phyloP scores from a whole-genome alignment of 2,113 vertebrate genomes.

The Antigone vipio region DNA sequence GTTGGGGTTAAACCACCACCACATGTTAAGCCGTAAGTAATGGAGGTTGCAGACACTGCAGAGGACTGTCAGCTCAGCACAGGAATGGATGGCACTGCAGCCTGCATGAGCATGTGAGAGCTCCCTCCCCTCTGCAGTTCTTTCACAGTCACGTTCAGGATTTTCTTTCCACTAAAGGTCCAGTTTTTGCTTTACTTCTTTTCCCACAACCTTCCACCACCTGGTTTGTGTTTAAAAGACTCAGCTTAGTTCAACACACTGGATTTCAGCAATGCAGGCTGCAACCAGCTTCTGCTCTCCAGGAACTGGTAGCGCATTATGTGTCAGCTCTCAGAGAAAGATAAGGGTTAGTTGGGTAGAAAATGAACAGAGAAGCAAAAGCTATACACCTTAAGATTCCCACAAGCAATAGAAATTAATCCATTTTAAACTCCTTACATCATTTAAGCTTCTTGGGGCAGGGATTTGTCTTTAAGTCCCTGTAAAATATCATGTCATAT shows the following conservation, averaged over 20 bases:
- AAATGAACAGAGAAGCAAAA: not conserved
- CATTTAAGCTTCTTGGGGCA: not conserved
- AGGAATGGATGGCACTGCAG: not conserved
- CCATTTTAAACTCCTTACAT: not conserved
- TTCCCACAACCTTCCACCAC: not conserved
- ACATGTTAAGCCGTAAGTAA: not conserved
- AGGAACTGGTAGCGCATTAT: not conserved
- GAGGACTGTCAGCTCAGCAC: not conserved
- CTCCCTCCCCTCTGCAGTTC: not conserved
- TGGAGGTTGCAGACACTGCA: accelerated
- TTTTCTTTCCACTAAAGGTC: not conserved
- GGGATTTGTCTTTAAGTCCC: not conserved
- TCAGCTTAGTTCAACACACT: not conserved
- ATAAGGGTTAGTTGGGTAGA: not conserved
- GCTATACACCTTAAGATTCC: not conserved
- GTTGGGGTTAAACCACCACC: too few relatives aligned
- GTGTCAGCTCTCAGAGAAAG: not conserved
- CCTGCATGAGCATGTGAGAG: not conserved
- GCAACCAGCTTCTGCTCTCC: not conserved
- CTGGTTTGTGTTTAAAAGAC: not conserved
- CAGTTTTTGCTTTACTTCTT: not conserved
- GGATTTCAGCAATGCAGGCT: not conserved
- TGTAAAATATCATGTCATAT: not conserved
- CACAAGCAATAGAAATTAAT: not conserved
- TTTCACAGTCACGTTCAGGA: not conserved